Base-by-base conservation (phyloP, 2,113 vertebrate genomes). In the Aspidoscelis tigris region DNA sequence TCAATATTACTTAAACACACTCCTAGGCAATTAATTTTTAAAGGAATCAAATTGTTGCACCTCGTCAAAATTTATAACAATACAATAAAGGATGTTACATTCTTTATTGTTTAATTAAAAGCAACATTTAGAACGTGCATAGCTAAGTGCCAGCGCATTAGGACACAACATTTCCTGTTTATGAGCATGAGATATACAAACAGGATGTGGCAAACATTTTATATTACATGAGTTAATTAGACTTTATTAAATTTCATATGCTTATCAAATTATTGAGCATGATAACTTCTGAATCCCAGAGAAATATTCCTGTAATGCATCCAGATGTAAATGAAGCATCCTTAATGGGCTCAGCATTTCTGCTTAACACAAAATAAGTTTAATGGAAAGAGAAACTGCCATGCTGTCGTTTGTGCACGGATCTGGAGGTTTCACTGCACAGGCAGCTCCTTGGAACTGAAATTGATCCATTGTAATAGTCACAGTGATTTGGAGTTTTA, bases 41-140 rank as follows among this genome's bases (percentile, higher is more conserved):
- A 80, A 95, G 93, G 92, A 95, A 96, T 95, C 93, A 95, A 96
- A 93, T 94, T 92, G 93, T 93, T 92, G 94, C 88, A 91, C 86
- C 90, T 91, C 91, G 79, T 95, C 92, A 94, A 95, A 95, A 96
- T 96, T 94, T 96, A 95, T 94, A 96, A 94, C 90, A 95, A 93
- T 94, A 94, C 89, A 90, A 90, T 95, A 93, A 95, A 94, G 84
- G 87, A 92, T 83, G 92, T 91, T 95, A 90, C 68, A 83, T 94
- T 95, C 94, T 96, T 96, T 96, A 97, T 94, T 95, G 95, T 96
- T 96, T 96, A 97, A 97, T 97, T 97, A 97, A 97, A 96, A 96
- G 93, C 94, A 93, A 94, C 94, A 93, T 92, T 96, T 95, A 96
- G 90, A 92, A 91, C 39, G 1, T 88, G 84, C 70, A 87, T 88